phyloP scores from a whole-genome alignment of 1,140 invertebrate species.

The Drosophila kanapiae region DNA sequence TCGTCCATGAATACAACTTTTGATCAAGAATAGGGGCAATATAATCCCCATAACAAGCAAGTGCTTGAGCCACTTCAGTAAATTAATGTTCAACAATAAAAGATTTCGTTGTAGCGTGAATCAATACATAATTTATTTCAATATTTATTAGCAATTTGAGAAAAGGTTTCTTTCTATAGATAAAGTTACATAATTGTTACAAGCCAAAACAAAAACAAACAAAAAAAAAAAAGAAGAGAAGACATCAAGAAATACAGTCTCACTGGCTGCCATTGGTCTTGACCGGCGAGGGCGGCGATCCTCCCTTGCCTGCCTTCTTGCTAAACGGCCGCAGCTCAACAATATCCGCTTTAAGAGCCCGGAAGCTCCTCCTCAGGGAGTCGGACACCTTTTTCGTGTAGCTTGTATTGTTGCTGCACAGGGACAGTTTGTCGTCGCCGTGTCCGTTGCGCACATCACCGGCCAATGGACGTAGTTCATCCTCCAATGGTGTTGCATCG shows the following conservation, averaged over 20 bases:
- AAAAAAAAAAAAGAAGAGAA: background rate
- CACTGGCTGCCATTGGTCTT: conserved; percentile 20
- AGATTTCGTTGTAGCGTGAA: background rate
- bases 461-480: conserved; percentile 56
- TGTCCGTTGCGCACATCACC: conserved; percentile 15
- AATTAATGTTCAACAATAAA: no score
- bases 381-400: conserved; percentile 76
- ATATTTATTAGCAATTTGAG: background rate
- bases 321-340: conserved; percentile 70
- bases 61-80: no score
- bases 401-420: conserved; percentile 75
- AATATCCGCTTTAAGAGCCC: conserved; percentile 68
- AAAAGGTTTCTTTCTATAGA: no score
- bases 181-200: background rate
- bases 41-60: no score
- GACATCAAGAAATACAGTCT: background rate
- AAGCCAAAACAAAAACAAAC: background rate
- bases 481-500: conserved; percentile 43
- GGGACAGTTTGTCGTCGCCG: conserved; percentile 72
- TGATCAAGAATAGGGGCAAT: no score
- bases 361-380: conserved; percentile 72
- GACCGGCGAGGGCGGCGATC: background rate
- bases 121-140: background rate
- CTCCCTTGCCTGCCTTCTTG: conserved; percentile 40
- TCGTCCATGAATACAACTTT: no score